Evolutionary conservation across 1,140 invertebrate species (phyloP).

Genomic region (Neodiprion lecontei): DNA sequence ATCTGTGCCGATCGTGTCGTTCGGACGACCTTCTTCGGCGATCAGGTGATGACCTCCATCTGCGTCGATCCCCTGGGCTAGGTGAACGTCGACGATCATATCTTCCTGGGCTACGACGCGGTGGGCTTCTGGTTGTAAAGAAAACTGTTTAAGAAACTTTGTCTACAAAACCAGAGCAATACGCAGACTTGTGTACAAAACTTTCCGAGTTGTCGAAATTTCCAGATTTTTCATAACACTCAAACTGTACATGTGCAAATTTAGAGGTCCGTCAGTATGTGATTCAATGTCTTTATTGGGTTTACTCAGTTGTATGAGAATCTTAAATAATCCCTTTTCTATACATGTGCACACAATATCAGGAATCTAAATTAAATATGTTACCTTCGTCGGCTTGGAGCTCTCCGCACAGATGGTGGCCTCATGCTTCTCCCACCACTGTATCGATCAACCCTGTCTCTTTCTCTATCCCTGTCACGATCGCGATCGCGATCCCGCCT

Average conservation of each 20-base stretch:
- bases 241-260: too few species aligned
- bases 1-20: constrained; percentile 52
- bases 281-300: too few species aligned
- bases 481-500: constrained; percentile 59
- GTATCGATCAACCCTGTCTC: constrained; percentile 61
- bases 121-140: constrained; percentile 40
- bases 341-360: background rate
- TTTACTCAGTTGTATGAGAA: too few species aligned
- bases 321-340: too few species aligned
- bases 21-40: constrained; percentile 54
- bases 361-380: background rate
- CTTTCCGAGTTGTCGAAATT: too few species aligned
- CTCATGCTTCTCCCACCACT: constrained; percentile 56
- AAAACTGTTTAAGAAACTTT: background rate
- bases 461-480: constrained; percentile 54
- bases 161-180: background rate
- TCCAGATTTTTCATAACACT: too few species aligned
- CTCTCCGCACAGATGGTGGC: constrained; percentile 57
- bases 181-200: too few species aligned
- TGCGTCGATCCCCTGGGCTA: constrained; percentile 49
- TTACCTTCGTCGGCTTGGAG: constrained; percentile 57
- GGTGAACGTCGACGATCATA: constrained; percentile 55
- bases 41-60: constrained; percentile 51
- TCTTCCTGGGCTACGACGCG: constrained; percentile 47
- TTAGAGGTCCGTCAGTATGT: too few species aligned